Percentiles rank a stretch among this genome's conserved stretches.
These are phyloP conservation scores for Notarius quadriscutis DNA, from an alignment of 2,113 vertebrate species.

Conservation along the genomic window DNA sequence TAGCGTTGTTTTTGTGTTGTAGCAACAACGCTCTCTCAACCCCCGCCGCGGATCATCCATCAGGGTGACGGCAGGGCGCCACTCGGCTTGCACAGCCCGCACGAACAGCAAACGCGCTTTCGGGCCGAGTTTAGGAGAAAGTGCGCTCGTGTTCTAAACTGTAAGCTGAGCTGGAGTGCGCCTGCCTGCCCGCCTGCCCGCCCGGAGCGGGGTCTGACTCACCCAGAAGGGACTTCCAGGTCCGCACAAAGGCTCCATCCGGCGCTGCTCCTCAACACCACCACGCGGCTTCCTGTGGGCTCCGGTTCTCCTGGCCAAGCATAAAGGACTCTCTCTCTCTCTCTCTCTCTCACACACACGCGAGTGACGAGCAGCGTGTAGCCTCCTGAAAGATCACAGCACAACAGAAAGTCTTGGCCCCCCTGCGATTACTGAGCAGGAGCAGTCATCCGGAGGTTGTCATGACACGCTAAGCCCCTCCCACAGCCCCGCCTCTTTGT, in stretches of 20 bases:
- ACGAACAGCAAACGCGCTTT: too few species aligned
- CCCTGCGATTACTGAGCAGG: conserved; percentile 43
- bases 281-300: conserved; percentile 34
- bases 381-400: not conserved
- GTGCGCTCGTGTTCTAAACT: not conserved
- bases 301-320: conserved; percentile 33
- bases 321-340: not conserved
- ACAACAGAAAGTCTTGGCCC: conserved; percentile 11
- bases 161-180: too few species aligned
- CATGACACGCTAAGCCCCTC: conserved; percentile 39
- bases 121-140: not conserved
- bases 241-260: conserved; percentile 75
- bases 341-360: not conserved
- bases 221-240: conserved; percentile 73
- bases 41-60: not conserved
- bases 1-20: not conserved
- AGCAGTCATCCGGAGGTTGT: conserved; percentile 49
- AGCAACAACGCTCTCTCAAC: not conserved
- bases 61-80: not conserved
- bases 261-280: conserved; percentile 34
- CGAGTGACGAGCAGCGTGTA: not conserved
- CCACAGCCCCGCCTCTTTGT: not conserved
- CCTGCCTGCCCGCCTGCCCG: not conserved
- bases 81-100: not conserved
- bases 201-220: conserved; percentile 52